A percentile compares a stretch with the other conserved stretches of the same genome.
phyloP scores from a whole-genome alignment of 2,888 invertebrate genomes.

The Parelbella ahira region DNA sequence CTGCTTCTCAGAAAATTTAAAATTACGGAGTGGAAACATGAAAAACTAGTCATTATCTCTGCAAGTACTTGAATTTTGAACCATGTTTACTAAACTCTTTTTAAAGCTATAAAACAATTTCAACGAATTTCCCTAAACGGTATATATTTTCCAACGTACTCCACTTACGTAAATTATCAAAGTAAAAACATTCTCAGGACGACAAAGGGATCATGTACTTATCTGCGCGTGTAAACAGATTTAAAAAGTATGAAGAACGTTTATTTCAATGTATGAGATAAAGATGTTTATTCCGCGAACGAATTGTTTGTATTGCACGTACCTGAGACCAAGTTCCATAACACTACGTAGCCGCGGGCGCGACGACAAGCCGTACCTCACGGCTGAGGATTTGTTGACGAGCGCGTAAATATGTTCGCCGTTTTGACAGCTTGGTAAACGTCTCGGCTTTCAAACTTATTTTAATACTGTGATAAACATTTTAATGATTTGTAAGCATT shows the following conservation, averaged over 20 bases:
- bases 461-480: slow-evolving; percentile 10
- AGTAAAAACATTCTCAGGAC: too few relatives aligned
- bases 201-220: too few relatives aligned
- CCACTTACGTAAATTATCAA: too few relatives aligned
- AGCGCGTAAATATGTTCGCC: slow-evolving; percentile 64
- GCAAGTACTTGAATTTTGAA: too few relatives aligned
- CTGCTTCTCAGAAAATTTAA: background rate
- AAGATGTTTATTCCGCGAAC: slow-evolving; percentile 14
- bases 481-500: too few relatives aligned
- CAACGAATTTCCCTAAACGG: too few relatives aligned
- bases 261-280: slow-evolving; percentile 1
- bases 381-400: slow-evolving; percentile 62
- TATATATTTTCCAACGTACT: too few relatives aligned
- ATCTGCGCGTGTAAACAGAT: too few relatives aligned
- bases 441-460: slow-evolving; percentile 19
- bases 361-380: slow-evolving; percentile 63
- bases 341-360: slow-evolving; percentile 62
- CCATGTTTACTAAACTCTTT: too few relatives aligned
- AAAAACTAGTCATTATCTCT: too few relatives aligned
- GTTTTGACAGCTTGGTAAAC: slow-evolving; percentile 31
- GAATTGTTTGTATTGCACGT: slow-evolving; percentile 17
- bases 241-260: too few relatives aligned
- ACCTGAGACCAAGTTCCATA: slow-evolving; percentile 46
- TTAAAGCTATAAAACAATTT: too few relatives aligned
- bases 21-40: background rate